phyloP scores from a whole-genome alignment of 37 sponge, comb jelly and placozoan species.

The Amphimedon queenslandica region DNA sequence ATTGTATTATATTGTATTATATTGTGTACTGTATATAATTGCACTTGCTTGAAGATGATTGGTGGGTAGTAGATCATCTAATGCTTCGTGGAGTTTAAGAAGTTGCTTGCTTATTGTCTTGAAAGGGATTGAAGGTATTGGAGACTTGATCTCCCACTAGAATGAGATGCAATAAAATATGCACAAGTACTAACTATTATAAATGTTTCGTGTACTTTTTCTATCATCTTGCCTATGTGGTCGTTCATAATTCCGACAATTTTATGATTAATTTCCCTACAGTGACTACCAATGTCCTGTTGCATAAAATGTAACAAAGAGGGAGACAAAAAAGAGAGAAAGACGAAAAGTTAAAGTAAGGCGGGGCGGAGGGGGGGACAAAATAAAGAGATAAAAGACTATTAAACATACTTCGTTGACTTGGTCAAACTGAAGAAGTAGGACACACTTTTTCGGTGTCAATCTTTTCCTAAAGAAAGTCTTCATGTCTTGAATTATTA shows the following conservation, averaged over 20 bases:
- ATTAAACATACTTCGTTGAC: conserved; percentile 28
- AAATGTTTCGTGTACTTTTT: conserved; percentile 51
- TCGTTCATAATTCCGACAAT: conserved; percentile 89
- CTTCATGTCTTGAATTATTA: conserved; percentile 60
- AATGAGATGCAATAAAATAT: conserved; percentile 2
- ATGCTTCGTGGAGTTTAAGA: conserved; percentile 85
- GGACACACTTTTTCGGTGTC: conserved; percentile 50
- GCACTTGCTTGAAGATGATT: conserved; percentile 60
- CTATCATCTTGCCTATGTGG: conserved; percentile 61
- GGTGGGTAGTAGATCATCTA: conserved; percentile 72
- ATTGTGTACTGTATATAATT: not conserved
- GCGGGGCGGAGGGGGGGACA: no score
- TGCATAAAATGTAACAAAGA: no score
- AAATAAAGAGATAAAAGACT: not conserved
- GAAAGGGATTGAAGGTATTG: conserved; percentile 79
- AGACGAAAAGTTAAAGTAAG: conserved; percentile 1
- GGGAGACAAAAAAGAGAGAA: not conserved
- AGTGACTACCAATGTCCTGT: conserved; percentile 79
- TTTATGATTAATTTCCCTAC: conserved; percentile 73
- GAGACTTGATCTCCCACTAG: conserved; percentile 86
- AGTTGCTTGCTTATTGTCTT: conserved; percentile 77
- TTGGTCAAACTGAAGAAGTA: conserved; percentile 77
- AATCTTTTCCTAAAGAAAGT: conserved; percentile 63
- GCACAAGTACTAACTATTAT: conserved; percentile 14
- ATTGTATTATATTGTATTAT: no score